Conservation (phyloP, 1,140 invertebrate species). For the Panulirus ornatus region DNA sequence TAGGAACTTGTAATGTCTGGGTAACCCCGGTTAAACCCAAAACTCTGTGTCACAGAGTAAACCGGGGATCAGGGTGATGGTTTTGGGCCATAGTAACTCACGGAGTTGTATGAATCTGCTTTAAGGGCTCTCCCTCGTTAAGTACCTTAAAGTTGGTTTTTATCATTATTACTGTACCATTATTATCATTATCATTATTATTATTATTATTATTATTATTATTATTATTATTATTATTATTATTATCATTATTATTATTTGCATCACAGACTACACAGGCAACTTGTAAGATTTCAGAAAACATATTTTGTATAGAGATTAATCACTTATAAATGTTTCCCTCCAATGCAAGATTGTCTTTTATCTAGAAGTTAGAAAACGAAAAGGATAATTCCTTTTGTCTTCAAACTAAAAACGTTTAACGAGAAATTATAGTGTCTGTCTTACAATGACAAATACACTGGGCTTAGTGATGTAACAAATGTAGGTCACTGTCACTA, state of each 20-base stretch:
- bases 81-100: too few relatives aligned
- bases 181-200: background rate
- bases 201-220: background rate
- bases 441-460: background rate
- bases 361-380: background rate
- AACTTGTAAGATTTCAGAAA: background rate
- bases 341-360: background rate
- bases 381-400: background rate
- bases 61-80: too few relatives aligned
- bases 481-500: background rate
- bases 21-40: too few relatives aligned
- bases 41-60: too few relatives aligned
- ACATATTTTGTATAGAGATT: background rate
- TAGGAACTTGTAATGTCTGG: too few relatives aligned
- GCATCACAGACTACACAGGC: too few relatives aligned
- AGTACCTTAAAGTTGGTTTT: too few relatives aligned
- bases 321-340: background rate
- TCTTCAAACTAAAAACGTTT: too few relatives aligned
- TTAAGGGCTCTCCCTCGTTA: too few relatives aligned
- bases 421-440: too few relatives aligned
- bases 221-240: background rate
- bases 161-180: background rate
- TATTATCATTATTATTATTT: background rate
- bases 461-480: background rate
- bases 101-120: too few relatives aligned